Base-by-base conservation (phyloP, 2,888 invertebrate genomes). In the Lasioglossum pauxillum region DNA sequence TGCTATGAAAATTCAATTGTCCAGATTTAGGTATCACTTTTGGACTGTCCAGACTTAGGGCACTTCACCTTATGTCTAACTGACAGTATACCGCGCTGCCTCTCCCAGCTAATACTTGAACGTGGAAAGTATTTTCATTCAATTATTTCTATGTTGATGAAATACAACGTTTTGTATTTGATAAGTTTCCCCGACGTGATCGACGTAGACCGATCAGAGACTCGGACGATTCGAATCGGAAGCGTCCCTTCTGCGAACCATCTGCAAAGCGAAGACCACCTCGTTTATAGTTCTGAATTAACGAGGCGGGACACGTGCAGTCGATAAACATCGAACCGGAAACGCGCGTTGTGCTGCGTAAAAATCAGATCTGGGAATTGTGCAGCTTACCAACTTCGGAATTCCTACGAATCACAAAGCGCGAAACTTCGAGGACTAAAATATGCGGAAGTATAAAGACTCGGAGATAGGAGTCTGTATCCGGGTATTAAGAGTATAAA, bases 201-300 rank as follows among this genome's bases (percentile, higher is more conserved):
- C 12, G 35, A 74, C 12, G 35, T 14, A 67, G 49, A 12, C 72
- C 16, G 10, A 23, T n/a, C n/a, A 23, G 53, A 53, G 8, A 53
- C 2, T 12, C 5, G 7, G 53, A 0, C 2, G 16, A 69, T 75
- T 69, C 23, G 35, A 16, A 41, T 64, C 10, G 10, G 16, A n/a
- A 76, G 1, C 46, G 46, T 1, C 0, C 53, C 38, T 23, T 77
- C 60, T 72, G 49, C 35, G 27, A 23, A 27, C 27, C 38, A 44
- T 23, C 23, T 27, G 67, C 46, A 12, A 71, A 57, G 35, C 12
- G 53, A 53, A 38, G 74, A 74, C 44, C 53, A 53, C 10, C 49
- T 69, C 74, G 74, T 82, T 82, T 78, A 74, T 75, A 82, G 44
- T 74, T 44, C 4, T 23, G n/a, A 44, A 78, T 82, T 78, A 69